A percentile compares a stretch with the other conserved stretches of the same genome.
Conservation (phyloP, 2,888 invertebrate genomes). For the Standfussiana lucernea region DNA sequence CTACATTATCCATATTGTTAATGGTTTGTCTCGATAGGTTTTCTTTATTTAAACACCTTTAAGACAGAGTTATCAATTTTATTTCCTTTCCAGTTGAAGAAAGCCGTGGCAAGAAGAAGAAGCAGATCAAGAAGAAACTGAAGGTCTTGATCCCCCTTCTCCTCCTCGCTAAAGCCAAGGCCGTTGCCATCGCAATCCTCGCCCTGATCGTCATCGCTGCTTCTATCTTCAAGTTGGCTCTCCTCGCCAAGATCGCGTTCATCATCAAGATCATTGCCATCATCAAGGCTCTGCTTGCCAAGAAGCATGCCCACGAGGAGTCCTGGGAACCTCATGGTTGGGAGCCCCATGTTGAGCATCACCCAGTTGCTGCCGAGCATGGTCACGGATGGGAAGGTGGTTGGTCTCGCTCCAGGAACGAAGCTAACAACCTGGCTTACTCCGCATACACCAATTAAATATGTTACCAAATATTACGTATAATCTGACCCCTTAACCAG, state of each 20-base stretch:
- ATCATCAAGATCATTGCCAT: constrained; percentile 83
- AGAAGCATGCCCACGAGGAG: constrained; percentile 82
- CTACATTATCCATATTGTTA: neutral
- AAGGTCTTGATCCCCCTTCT: constrained; percentile 88
- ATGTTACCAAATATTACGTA: constrained; percentile 72
- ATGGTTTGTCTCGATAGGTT: neutral
- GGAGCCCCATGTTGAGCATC: constrained; percentile 77
- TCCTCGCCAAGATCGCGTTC: constrained; percentile 94
- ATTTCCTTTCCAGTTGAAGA: constrained; percentile 77
- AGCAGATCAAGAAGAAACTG: constrained; percentile 90
- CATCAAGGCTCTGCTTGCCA: constrained; percentile 84
- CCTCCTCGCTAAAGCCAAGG: constrained; percentile 92
- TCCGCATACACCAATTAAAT: constrained; percentile 82
- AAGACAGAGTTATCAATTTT: neutral
- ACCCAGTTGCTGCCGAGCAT: constrained; percentile 76
- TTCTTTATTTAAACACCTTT: neutral
- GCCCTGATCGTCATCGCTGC: constrained; percentile 92
- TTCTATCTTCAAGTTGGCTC: constrained; percentile 93
- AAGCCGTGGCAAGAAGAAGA: constrained; percentile 94
- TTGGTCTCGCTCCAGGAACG: constrained; percentile 85
- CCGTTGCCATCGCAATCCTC: constrained; percentile 92
- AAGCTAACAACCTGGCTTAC: constrained; percentile 84
- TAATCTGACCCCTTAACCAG: constrained; percentile 42
- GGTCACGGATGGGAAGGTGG: constrained; percentile 83
- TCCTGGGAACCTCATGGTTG: constrained; percentile 75